Conservation (phyloP, 2,113 vertebrate genomes). For the Bettongia penicillata region DNA sequence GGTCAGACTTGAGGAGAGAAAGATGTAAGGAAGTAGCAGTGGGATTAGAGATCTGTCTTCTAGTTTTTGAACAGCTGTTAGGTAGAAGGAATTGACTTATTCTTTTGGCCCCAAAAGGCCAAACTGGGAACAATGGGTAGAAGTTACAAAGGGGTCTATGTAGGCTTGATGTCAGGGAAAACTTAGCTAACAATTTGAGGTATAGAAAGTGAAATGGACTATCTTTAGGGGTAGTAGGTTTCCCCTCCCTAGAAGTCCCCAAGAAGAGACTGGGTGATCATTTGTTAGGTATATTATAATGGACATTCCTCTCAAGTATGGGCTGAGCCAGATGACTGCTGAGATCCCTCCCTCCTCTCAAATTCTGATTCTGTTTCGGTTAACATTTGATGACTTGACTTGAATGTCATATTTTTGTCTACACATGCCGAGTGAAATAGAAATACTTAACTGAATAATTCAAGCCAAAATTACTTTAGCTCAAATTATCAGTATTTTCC, state of each 20-base stretch:
- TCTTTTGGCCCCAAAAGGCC: background rate
- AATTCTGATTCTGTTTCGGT: background rate
- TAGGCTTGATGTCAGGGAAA: background rate
- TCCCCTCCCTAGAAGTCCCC: background rate
- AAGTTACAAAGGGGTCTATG: background rate
- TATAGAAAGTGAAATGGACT: background rate
- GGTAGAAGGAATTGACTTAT: background rate
- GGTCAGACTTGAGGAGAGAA: too few species aligned
- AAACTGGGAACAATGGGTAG: background rate
- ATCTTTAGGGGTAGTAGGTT: background rate
- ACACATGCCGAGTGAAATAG: background rate
- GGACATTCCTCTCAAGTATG: background rate
- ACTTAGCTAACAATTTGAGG: background rate
- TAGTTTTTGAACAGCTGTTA: background rate
- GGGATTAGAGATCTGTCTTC: background rate
- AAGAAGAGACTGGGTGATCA: background rate
- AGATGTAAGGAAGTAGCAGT: background rate
- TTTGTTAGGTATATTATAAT: background rate
- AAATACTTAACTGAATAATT: background rate
- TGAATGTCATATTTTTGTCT: background rate
- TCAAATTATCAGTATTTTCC: background rate
- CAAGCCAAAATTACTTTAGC: background rate
- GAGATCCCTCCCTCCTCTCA: background rate
- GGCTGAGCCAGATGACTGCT: background rate
- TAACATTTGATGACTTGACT: background rate